A percentile compares a stretch with the other conserved stretches of the same genome.
phyloP scores from a whole-genome alignment of 1,140 invertebrate genomes.

The Cydia pomonella region DNA sequence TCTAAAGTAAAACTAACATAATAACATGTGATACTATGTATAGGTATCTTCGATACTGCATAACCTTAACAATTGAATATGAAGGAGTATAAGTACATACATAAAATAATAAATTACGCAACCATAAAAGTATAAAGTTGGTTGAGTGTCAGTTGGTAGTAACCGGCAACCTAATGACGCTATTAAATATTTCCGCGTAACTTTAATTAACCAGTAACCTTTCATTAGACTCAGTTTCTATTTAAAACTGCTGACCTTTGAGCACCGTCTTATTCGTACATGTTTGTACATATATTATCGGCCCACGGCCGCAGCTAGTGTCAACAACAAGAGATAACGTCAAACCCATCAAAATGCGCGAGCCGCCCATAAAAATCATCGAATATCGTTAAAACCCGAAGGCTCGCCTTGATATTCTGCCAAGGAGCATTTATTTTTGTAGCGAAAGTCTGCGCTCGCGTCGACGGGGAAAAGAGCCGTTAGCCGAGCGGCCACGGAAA shows the following conservation, averaged over 20 bases:
- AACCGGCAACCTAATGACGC: slow-evolving; percentile 4
- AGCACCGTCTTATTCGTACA: slow-evolving; percentile 34
- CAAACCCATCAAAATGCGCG: slow-evolving; percentile 35
- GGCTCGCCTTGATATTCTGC: slow-evolving; percentile 73
- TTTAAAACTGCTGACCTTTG: slow-evolving; percentile 37
- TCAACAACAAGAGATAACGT: slow-evolving; percentile 27
- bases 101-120: not conserved
- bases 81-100: no score
- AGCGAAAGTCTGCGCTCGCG: slow-evolving; percentile 69
- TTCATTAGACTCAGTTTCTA: slow-evolving; percentile 32
- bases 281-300: slow-evolving; percentile 29
- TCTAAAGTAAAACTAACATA: no score
- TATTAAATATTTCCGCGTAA: slow-evolving; percentile 26
- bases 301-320: slow-evolving; percentile 5
- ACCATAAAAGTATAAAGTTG: slow-evolving; percentile 3
- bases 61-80: no score
- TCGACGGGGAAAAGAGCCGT: slow-evolving; percentile 63
- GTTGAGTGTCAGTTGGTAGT: not conserved
- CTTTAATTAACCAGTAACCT: slow-evolving; percentile 26
- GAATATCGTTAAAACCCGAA: slow-evolving; percentile 64
- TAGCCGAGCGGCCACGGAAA: slow-evolving; percentile 63
- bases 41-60: no score
- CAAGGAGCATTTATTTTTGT: slow-evolving; percentile 76
- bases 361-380: slow-evolving; percentile 62
- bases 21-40: no score